Conservation (phyloP, 2,113 vertebrate species). For the Bothrops jararaca region DNA sequence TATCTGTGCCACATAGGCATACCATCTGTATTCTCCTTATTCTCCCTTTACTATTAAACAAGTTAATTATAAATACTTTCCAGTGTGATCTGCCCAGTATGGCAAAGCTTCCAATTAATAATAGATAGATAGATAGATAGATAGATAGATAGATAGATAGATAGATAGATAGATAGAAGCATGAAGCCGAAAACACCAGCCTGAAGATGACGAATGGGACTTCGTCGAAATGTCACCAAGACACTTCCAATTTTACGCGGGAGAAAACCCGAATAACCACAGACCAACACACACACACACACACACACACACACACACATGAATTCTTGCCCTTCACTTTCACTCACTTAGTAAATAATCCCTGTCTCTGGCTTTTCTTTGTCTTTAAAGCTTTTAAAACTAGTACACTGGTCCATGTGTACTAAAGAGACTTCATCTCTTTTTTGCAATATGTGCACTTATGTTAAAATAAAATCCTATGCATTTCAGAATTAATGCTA, state of each 20-base stretch:
- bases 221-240: too few species aligned
- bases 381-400: not conserved
- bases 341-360: not conserved
- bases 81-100: not conserved
- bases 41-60: not conserved
- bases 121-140: not conserved
- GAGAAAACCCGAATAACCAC: too few species aligned
- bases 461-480: not conserved
- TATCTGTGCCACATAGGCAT: not conserved
- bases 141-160: too few species aligned
- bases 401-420: not conserved
- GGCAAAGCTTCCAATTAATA: not conserved
- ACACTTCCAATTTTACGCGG: too few species aligned
- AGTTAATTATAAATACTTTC: not conserved
- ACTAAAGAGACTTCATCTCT: not conserved
- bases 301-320: too few species aligned
- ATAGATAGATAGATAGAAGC: too few species aligned
- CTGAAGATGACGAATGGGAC: too few species aligned
- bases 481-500: not conserved
- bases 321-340: not conserved
- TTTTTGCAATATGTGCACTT: not conserved
- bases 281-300: too few species aligned
- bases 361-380: not conserved
- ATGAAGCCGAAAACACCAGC: too few species aligned
- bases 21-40: not conserved